A percentile compares a stretch with the other conserved stretches of the same genome.
Evolutionary conservation across 64 coral and sea anemone species (phyloP).

Genomic region (Platygyra sinensis): DNA sequence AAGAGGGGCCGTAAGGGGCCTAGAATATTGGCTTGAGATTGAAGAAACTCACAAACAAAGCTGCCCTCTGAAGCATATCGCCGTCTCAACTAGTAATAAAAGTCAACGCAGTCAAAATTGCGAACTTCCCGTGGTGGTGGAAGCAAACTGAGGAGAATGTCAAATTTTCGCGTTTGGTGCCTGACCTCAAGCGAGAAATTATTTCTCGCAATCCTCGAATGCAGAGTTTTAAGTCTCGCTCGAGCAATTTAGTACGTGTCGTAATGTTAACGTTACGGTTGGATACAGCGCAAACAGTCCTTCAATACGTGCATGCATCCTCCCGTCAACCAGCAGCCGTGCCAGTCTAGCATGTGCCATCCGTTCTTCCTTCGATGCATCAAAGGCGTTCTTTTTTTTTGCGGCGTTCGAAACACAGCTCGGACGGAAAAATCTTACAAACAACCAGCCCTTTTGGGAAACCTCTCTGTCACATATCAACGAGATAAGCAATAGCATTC

Average conservation of each 20-base stretch:
- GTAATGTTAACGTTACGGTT: background rate
- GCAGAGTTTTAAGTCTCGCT: too few species aligned
- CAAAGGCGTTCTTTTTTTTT: background rate
- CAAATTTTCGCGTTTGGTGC: constrained; percentile 20
- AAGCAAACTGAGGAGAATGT: constrained; percentile 31
- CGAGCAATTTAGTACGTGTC: too few species aligned
- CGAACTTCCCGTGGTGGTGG: constrained; percentile 17
- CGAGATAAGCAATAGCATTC: too few species aligned
- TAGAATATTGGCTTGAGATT: too few species aligned
- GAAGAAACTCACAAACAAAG: too few species aligned
- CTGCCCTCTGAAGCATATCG: too few species aligned
- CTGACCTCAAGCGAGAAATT: constrained; percentile 6
- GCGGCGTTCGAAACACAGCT: too few species aligned
- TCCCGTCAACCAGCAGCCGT: too few species aligned
- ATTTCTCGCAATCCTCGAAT: background rate
- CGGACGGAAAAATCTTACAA: too few species aligned
- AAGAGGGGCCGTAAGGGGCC: too few species aligned
- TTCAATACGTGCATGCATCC: background rate
- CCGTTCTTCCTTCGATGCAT: constrained; percentile 30
- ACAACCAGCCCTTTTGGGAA: too few species aligned
- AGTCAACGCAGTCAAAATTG: constrained; percentile 1
- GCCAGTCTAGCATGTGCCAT: constrained; percentile 5
- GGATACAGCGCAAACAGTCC: background rate
- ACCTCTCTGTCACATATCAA: too few species aligned
- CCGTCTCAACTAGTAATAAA: constrained; percentile 16